Conservation (phyloP, 2,888 invertebrate genomes). For the Spialia ferax region DNA sequence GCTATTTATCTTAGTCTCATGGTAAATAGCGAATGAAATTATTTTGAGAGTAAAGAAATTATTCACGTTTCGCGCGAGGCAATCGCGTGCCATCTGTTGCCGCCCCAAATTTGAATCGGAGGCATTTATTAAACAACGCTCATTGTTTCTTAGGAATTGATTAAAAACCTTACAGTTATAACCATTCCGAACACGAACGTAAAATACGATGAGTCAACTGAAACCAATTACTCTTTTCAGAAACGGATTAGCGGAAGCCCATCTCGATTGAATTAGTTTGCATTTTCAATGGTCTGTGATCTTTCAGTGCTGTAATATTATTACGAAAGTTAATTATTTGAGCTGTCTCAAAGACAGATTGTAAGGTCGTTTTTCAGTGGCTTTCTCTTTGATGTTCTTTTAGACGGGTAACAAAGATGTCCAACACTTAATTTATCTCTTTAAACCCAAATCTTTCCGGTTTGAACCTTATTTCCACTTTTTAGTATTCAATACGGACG, state of each 20-base stretch:
- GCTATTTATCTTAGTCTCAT: constrained; percentile 18
- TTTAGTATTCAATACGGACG: not conserved
- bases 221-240: constrained; percentile 31
- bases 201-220: constrained; percentile 32
- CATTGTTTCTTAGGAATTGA: constrained; percentile 40
- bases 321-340: constrained; percentile 4
- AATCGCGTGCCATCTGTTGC: constrained; percentile 39
- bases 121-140: constrained; percentile 39
- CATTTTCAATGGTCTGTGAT: constrained; percentile 19
- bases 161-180: constrained; percentile 35
- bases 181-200: constrained; percentile 36
- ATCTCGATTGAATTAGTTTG: constrained; percentile 22
- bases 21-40: constrained; percentile 34
- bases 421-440: not conserved
- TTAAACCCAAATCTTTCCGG: not conserved
- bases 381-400: not conserved
- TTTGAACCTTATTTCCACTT: not conserved
- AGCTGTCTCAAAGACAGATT: constrained; percentile 5
- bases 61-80: constrained; percentile 37
- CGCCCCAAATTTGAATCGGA: constrained; percentile 37
- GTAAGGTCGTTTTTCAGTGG: not conserved
- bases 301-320: constrained; percentile 7
- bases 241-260: constrained; percentile 24
- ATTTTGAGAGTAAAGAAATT: constrained; percentile 35
- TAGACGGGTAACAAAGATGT: not conserved